These are phyloP conservation scores for Bombus turneri DNA, from an alignment of 1,140 invertebrate species.

Conservation along the genomic window DNA sequence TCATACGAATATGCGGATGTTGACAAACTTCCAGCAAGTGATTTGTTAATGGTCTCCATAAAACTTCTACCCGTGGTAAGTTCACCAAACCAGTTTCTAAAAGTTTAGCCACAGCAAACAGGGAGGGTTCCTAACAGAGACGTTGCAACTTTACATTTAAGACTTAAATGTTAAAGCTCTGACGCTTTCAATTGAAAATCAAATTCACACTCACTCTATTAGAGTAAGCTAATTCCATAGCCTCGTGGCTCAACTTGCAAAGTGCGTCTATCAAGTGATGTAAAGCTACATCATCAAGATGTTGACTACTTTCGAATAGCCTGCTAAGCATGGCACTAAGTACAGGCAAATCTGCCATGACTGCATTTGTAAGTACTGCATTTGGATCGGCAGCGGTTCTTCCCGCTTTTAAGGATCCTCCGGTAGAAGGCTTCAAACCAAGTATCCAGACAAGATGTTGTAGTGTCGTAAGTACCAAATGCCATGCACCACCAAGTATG, in stretches of 20 bases:
- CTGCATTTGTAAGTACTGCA: conserved; percentile 96
- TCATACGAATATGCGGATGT: conserved; percentile 96
- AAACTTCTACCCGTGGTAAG: conserved; percentile 94
- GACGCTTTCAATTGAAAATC: neutral
- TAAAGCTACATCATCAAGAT: conserved; percentile 96
- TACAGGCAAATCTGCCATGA: conserved; percentile 97
- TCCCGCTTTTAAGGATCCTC: conserved; percentile 93
- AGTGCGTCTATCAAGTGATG: conserved; percentile 98
- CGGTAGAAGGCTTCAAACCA: conserved; percentile 96
- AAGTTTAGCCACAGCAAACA: conserved; percentile 98
- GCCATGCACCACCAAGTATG: conserved; percentile 96
- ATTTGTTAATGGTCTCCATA: conserved; percentile 98
- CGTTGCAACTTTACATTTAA: neutral
- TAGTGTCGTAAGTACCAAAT: conserved; percentile 96
- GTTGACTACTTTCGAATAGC: conserved; percentile 97
- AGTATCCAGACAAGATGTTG: conserved; percentile 99
- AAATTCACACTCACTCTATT: conserved; percentile 87
- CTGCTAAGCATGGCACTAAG: conserved; percentile 95
- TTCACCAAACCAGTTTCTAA: conserved; percentile 98
- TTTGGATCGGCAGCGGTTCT: conserved; percentile 89
- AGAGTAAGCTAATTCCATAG: conserved; percentile 98
- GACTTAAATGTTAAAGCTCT: neutral
- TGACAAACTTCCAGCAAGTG: conserved; percentile 98
- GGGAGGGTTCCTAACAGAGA: conserved; percentile 91
- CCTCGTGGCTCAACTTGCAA: conserved; percentile 97